phyloP scores from a whole-genome alignment of 1,140 invertebrate genomes.

The Eriosoma lanigerum region DNA sequence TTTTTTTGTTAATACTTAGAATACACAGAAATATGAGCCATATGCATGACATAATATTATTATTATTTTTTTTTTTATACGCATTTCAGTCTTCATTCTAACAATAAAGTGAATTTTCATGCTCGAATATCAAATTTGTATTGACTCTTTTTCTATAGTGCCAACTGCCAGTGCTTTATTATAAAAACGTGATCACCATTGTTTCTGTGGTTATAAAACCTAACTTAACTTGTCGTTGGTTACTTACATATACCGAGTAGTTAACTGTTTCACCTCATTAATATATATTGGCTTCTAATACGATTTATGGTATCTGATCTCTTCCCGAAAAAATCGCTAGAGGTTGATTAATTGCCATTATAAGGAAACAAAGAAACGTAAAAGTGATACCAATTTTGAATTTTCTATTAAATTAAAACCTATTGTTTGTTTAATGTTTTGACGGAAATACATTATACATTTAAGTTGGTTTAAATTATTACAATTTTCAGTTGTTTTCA shows the following conservation, averaged over 20 bases:
- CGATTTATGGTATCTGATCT: conserved; percentile 26
- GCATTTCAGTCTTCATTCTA: neutral
- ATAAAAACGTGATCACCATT: conserved; percentile 3
- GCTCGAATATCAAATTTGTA: neutral
- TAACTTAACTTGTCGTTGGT: neutral
- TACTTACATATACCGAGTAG: too few species aligned
- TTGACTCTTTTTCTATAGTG: too few species aligned
- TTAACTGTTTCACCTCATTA: conserved; percentile 19
- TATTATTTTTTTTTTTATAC: neutral
- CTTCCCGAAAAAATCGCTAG: neutral
- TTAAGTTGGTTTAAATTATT: too few species aligned
- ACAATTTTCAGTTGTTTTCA: too few species aligned
- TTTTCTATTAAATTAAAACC: too few species aligned
- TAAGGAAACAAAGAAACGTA: neutral
- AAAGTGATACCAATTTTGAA: neutral
- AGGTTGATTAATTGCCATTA: conserved; percentile 22
- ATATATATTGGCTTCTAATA: conserved; percentile 50
- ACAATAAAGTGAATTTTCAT: neutral
- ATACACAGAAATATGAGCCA: too few species aligned
- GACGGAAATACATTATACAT: too few species aligned
- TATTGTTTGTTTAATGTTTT: too few species aligned
- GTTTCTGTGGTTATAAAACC: conserved; percentile 22
- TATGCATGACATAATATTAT: neutral
- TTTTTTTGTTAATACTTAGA: too few species aligned
- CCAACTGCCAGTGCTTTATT: too few species aligned